Percentiles rank a stretch among this genome's conserved stretches.
Conservation (phyloP, 92 coral and sea anemone genomes). For the Isaurus tuberculatus region DNA sequence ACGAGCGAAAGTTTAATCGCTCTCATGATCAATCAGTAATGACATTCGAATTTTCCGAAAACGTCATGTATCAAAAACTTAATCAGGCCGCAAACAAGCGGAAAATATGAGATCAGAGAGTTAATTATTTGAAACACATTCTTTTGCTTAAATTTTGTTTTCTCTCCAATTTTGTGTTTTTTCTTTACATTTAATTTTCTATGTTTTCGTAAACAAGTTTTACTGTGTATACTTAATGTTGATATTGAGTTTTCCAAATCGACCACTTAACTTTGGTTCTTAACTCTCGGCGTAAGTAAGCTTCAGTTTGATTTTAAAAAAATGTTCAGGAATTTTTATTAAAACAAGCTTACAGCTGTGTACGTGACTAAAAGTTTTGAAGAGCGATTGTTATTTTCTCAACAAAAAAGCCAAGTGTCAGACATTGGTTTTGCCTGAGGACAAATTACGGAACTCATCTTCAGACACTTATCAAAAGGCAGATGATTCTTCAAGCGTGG, state of each 20-base stretch:
- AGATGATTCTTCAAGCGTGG: too few relatives aligned
- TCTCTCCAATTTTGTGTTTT: not conserved
- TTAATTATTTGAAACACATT: not conserved
- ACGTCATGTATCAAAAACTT: not conserved
- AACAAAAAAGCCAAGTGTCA: not conserved
- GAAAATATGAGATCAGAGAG: not conserved
- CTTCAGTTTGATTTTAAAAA: not conserved
- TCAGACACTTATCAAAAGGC: not conserved
- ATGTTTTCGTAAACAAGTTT: not conserved
- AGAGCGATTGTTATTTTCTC: not conserved
- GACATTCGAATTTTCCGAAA: not conserved
- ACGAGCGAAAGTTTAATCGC: not conserved
- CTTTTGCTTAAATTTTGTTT: not conserved
- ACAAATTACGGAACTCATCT: not conserved
- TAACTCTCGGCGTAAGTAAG: not conserved
- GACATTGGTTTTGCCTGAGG: conserved; percentile 7
- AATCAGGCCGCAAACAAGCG: not conserved
- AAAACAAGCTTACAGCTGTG: not conserved
- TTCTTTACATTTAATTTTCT: not conserved
- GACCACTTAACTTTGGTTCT: not conserved
- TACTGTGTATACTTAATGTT: not conserved
- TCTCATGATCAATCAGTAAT: not conserved
- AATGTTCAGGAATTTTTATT: not conserved
- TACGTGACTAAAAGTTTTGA: not conserved
- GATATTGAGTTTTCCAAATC: not conserved